Percentiles rank a stretch among this genome's conserved stretches.
Evolutionary conservation across 1,140 invertebrate genomes (phyloP).

Genomic region (Aphidius ervi): DNA sequence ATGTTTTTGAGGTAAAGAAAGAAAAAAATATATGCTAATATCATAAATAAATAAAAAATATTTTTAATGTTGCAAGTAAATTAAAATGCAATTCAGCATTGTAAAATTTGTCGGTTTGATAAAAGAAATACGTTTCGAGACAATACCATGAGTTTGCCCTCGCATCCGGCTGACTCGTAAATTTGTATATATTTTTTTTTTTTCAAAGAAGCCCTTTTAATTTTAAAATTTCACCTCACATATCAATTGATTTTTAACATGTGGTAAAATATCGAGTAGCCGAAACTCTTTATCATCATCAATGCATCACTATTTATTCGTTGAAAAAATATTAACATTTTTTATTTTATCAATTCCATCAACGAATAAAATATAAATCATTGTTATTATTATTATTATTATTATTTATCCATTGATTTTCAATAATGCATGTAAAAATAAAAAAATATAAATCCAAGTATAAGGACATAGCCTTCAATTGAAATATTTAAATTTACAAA

Average conservation of each 20-base stretch:
- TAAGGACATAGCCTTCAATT: too few relatives aligned
- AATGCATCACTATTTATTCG: too few relatives aligned
- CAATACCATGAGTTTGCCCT: constrained; percentile 36
- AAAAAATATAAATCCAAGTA: too few relatives aligned
- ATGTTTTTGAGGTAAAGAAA: neutral
- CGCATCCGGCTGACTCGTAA: constrained; percentile 39
- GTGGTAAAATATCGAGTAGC: constrained; percentile 1
- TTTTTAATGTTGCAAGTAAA: constrained; percentile 26
- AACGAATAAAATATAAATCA: too few relatives aligned
- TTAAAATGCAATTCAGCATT: constrained; percentile 45
- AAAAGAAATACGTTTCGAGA: constrained; percentile 41
- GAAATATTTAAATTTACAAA: too few relatives aligned
- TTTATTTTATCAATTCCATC: too few relatives aligned
- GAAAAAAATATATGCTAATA: neutral
- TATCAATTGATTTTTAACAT: constrained; percentile 46
- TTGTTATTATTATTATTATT: too few relatives aligned
- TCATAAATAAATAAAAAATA: constrained; percentile 3
- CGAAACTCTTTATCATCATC: too few relatives aligned
- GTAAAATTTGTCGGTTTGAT: constrained; percentile 43
- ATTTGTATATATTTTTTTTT: constrained; percentile 7
- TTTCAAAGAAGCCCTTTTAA: constrained; percentile 45
- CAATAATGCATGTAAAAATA: too few relatives aligned
- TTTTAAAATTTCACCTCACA: constrained; percentile 39
- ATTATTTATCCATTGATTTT: too few relatives aligned
- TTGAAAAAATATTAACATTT: too few relatives aligned